Base-by-base conservation (phyloP, 2,797 vertebrate genomes). In the Scyliorhinus canicula region DNA sequence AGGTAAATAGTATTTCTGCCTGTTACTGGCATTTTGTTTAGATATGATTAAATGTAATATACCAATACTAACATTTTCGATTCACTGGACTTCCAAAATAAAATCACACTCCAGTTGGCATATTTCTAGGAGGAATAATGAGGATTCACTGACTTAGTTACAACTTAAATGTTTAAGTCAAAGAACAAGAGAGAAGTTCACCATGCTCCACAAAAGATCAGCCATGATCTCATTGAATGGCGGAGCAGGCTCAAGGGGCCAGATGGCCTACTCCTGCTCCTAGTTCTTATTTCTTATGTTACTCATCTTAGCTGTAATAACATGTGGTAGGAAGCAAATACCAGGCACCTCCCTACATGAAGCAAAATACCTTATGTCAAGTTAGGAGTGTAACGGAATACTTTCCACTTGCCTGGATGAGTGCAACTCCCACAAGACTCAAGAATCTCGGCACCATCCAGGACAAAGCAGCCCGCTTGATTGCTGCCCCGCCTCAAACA, bases 1-100 rank as follows among this genome's bases (percentile, higher is more conserved):
- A 98, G 98, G 99, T 99, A 40, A 95, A 69, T 40, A 55, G 19
- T 0, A 67, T 44, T 21, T 9, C n/a, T 65, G n/a, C 44, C 52
- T n/a, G 14, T 5, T 88, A 55, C n/a, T 31, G 35, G 84, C 4
- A 16, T 57, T 60, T 35, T 90, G 40, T 19, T n/a, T 90, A 21
- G 55, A 90, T 57, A 4, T 88, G 9, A 4, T n/a, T 90, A 60
- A 90, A 60, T n/a, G 86, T n/a, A 14, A 8, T 8, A 60, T 85
- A 2, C 26, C 47, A 28, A 52, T 85, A 50, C 26, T 50, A 26
- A 50, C 7, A 26, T 85, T 85, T 50, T 50, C 7, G 26, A 26
- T 84, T 85, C 44, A 44, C 79, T 40, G 16, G 28, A 57, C 52
- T 57, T 90, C 86, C 35, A 60, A n/a, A 57, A 90, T 50, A 52